Base-by-base conservation (phyloP, 1,140 invertebrate species). In the Arctopsyche grandis region DNA sequence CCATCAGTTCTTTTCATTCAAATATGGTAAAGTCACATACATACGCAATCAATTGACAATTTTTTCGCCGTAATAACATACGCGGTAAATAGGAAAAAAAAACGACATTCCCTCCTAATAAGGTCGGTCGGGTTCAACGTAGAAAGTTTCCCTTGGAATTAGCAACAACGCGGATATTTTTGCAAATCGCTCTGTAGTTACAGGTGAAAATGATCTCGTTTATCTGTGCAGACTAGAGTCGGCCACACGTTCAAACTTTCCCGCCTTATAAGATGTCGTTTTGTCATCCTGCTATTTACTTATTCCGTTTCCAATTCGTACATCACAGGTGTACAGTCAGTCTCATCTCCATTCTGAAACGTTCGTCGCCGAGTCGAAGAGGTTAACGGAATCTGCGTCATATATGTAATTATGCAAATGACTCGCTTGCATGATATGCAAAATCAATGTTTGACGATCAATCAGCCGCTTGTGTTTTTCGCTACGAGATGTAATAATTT, bases 151-250 rank as follows among this genome's bases (percentile, higher is more conserved):
- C n/a, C 70, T n/a, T n/a, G 69, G 69, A 70, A 70, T 70, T 43
- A 10, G 69, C 69, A 21, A n/a, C n/a, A n/a, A 29, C n/a, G n/a
- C 7, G n/a, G 69, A 16, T 16, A 29, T 26, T 16, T 38, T 74
- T 12, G 48, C 71, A 48, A 74, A 74, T 74, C 56, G 46, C 52
- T 22, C n/a, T 26, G 58, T n/a, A n/a, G n/a, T n/a, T n/a, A n/a
- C 44, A 60, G 48, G 75, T 76, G 75, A 76, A 76, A 76, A 76
- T 76, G 75, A 76, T 76, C 75, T 76, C 26, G 24, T 75, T 60
- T 75, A 60, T 19, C 19, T 44, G 52, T 63, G 29, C 7, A 3
- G 16, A 52, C 48, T 52, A 52, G 48, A 52, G 48, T 52, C 12
- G 16, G 12, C 10, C 48, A 14, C 14, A 4, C 69, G 69, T 1